A percentile compares a stretch with the other conserved stretches of the same genome.
Evolutionary conservation across 2,113 vertebrate genomes (phyloP).

Genomic region (Cyanoliseus patagonus): DNA sequence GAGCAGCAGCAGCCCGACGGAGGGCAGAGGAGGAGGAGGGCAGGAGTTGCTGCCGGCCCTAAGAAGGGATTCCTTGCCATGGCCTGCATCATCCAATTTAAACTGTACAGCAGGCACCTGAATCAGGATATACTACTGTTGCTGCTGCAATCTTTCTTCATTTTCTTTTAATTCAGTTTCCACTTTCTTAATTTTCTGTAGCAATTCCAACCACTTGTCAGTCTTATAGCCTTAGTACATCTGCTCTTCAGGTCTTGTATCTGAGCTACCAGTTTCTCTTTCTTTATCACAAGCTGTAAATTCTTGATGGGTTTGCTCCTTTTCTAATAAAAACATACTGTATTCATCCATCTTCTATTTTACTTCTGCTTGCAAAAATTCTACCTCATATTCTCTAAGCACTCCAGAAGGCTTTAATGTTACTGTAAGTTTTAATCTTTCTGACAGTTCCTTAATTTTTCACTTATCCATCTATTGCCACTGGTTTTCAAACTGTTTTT

Average conservation of each 20-base stretch:
- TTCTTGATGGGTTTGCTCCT: slow-evolving; percentile 77
- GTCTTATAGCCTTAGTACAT: slow-evolving; percentile 43
- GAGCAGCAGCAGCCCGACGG: no score
- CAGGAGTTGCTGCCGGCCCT: no score
- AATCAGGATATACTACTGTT: slow-evolving; percentile 78
- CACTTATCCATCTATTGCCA: slow-evolving; percentile 85
- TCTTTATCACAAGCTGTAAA: slow-evolving; percentile 76
- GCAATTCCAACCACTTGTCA: slow-evolving; percentile 72
- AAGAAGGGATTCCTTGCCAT: neutral
- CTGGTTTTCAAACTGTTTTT: slow-evolving; percentile 84
- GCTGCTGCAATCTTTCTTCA: slow-evolving; percentile 80
- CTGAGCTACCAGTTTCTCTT: slow-evolving; percentile 73
- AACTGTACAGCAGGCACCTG: slow-evolving; percentile 81
- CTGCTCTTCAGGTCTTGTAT: slow-evolving; percentile 76
- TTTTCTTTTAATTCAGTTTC: slow-evolving; percentile 80
- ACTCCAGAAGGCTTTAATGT: slow-evolving; percentile 48
- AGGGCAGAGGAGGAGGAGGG: neutral
- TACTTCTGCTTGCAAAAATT: slow-evolving; percentile 78
- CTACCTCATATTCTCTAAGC: slow-evolving; percentile 69
- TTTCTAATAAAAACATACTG: slow-evolving; percentile 71
- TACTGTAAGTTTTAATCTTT: slow-evolving; percentile 68
- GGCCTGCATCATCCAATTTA: slow-evolving; percentile 78
- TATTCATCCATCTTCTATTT: slow-evolving; percentile 80
- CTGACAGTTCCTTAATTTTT: slow-evolving; percentile 83
- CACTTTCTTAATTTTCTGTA: slow-evolving; percentile 71